phyloP scores from a whole-genome alignment of 2,888 invertebrate genomes.

The Alentia gelatinosa region DNA sequence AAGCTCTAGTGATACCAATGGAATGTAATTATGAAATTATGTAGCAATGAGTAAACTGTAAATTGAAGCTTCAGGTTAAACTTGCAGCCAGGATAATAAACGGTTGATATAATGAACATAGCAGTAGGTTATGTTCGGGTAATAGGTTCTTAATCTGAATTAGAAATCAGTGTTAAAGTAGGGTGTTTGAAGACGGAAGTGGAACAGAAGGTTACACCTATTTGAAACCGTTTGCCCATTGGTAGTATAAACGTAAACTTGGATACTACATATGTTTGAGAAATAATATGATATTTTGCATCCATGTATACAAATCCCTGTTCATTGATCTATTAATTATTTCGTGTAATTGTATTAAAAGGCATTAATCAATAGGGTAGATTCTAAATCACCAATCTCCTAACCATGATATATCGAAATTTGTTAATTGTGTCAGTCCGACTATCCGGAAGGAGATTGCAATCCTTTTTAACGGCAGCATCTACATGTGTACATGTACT shows the following conservation, averaged over 20 bases:
- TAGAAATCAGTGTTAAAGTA: neutral
- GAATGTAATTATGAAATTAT: neutral
- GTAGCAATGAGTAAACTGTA: neutral
- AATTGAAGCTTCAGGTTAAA: neutral
- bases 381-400: too few species aligned
- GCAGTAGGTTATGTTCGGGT: neutral
- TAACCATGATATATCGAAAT: too few species aligned
- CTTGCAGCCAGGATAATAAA: constrained; percentile 11
- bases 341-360: neutral
- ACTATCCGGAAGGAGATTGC: neutral
- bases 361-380: neutral
- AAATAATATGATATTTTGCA: too few species aligned
- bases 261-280: too few species aligned
- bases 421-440: too few species aligned
- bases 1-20: constrained; percentile 30
- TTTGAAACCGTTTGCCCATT: too few species aligned
- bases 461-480: neutral
- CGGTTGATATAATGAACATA: neutral
- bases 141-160: neutral
- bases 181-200: neutral
- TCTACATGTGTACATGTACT: neutral
- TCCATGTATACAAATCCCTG: too few species aligned
- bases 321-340: too few species aligned
- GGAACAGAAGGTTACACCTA: neutral
- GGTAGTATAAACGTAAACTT: too few species aligned